These are phyloP conservation scores for Pogonocherus hispidulus DNA, from an alignment of 2,888 invertebrate species.

Conservation along the genomic window DNA sequence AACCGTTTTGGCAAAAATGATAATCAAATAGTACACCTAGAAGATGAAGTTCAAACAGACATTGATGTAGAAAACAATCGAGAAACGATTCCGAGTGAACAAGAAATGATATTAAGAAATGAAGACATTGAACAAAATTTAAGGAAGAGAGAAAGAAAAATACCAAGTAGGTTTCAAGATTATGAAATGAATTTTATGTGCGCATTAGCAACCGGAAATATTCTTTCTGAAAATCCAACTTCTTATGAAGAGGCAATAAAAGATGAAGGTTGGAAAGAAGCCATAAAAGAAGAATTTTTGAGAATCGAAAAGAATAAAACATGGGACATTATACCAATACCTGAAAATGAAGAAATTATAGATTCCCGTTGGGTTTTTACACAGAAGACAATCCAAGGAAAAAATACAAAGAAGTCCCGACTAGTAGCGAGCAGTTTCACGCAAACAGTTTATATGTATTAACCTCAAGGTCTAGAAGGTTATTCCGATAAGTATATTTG, in stretches of 20 bases:
- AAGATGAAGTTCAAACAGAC: no score
- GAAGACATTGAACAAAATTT: neutral
- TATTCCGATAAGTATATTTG: neutral
- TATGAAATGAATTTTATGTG: constrained; percentile 1
- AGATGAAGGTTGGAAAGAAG: constrained; percentile 34
- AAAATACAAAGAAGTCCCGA: constrained; percentile 37
- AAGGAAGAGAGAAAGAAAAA: neutral
- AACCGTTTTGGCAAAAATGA: neutral
- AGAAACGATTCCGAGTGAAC: neutral
- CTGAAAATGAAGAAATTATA: constrained; percentile 33
- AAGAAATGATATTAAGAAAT: neutral
- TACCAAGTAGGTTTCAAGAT: neutral
- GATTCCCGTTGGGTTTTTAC: constrained; percentile 46
- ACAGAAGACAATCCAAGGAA: constrained; percentile 35
- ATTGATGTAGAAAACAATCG: neutral
- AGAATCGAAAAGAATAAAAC: constrained; percentile 34
- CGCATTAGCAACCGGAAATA: constrained; percentile 36
- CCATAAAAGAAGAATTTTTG: constrained; percentile 32
- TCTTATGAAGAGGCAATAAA: constrained; percentile 29
- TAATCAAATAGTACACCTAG: no score
- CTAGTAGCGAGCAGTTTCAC: constrained; percentile 42
- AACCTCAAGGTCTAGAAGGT: constrained; percentile 33
- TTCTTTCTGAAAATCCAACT: constrained; percentile 25
- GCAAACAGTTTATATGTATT: constrained; percentile 46
- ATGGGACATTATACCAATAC: constrained; percentile 35